Evolutionary conservation across 2,797 vertebrate genomes (phyloP).

Genomic region (Petrocephalus sullivani): DNA sequence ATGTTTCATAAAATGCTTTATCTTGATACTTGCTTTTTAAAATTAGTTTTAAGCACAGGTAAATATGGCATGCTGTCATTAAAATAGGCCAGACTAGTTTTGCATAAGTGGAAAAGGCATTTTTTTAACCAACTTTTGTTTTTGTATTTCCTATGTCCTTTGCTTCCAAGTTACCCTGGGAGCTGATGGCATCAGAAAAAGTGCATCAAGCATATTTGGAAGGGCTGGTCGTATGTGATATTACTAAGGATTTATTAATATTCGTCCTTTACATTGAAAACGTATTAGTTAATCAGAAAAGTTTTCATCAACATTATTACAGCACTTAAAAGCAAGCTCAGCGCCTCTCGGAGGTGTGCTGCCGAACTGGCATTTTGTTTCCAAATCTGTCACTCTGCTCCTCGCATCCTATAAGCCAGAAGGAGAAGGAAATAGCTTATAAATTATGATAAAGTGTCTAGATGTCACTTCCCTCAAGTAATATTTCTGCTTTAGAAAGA

Average conservation of each 20-base stretch:
- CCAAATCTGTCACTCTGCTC: neutral
- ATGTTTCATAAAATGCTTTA: neutral
- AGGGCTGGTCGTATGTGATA: neutral
- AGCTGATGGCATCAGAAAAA: neutral
- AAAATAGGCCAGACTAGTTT: neutral
- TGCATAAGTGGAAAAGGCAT: neutral
- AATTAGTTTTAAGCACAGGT: neutral
- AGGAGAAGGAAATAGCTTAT: neutral
- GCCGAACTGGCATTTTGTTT: neutral
- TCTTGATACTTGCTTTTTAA: neutral
- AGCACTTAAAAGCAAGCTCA: neutral
- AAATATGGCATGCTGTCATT: neutral
- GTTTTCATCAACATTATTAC: neutral
- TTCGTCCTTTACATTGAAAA: neutral
- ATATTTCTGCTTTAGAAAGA: neutral
- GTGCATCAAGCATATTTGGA: neutral
- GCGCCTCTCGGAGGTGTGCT: neutral
- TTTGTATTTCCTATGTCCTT: neutral
- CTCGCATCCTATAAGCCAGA: neutral
- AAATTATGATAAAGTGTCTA: slow-evolving; percentile 4
- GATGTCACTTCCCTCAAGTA: slow-evolving; percentile 3
- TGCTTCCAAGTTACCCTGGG: neutral
- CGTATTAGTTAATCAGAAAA: slow-evolving; percentile 1
- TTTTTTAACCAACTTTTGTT: neutral
- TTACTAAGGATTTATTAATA: neutral